Base-by-base conservation (phyloP, 2,888 invertebrate genomes). In the Coremacera marginata region DNA sequence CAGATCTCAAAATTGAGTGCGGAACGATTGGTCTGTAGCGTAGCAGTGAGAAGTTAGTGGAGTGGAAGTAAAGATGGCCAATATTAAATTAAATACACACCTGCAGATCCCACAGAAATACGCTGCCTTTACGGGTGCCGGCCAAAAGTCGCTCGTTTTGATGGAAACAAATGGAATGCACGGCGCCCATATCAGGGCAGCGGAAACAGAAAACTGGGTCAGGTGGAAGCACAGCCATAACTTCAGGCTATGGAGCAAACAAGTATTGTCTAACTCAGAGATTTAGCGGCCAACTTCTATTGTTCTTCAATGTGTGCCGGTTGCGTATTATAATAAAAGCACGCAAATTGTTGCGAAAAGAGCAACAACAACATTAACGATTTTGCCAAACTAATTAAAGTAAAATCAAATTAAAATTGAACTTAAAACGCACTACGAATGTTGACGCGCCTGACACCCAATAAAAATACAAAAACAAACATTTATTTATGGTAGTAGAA, bases 31-130 rank as follows among this genome's bases (percentile, higher is more conserved):
- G 93, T 94, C 94, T 95, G 89, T 16, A 57, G 31, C 2, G 16
- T 9, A 76, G 19, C 9, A 52, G 3, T 19, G 63, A 49, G 22
- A 68, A 9, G 2, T 49, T 63, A 16, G 55, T 3, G 4, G 5
- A 31, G 11, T 37, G 37, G 8, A 1, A 37, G 7, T 7, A 65
- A 5, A 16, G n/a, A 11, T n/a, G 19, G 5, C 9, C 19, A 16
- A 37, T 7, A 16, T 31, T 9, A 25, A 37, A 7, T 37, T 22
- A 11, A 57, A 44, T 14, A 72, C 84, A 87, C 90, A 95, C 95
- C 91, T 94, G 93, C 88, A 95, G 91, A 90, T 95, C 94, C 94
- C 94, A 95, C 86, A 94, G 92, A 89, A 94, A 93, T 83, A 95
- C 92, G 84, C 91, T 92, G 83, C 95, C 95, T 87, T 92, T 93